A percentile compares a stretch with the other conserved stretches of the same genome.
Conservation (phyloP, 1,140 invertebrate genomes). For the Euglossa dilemma region DNA sequence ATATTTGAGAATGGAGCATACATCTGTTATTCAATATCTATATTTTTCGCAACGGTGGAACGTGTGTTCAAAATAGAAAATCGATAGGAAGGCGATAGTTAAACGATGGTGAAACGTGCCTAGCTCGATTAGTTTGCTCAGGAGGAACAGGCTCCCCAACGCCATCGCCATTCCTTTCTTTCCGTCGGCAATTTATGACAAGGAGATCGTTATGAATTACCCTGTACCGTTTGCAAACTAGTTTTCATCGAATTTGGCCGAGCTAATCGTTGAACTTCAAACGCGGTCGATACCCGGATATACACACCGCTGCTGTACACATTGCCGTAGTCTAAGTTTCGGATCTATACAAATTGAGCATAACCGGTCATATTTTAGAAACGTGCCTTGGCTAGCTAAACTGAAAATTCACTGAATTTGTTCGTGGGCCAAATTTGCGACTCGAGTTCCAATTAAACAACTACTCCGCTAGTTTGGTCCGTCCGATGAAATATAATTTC, state of each 20-base stretch:
- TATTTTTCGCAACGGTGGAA: not conserved
- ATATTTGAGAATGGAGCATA: not conserved
- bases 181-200: not conserved
- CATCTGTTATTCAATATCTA: not conserved
- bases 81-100: too few species aligned
- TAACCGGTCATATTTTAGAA: conserved; percentile 29
- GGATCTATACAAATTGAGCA: conserved; percentile 32
- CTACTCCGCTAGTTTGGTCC: not conserved
- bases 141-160: not conserved
- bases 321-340: conserved; percentile 5
- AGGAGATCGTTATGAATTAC: not conserved
- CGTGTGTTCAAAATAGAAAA: not conserved
- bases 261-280: conserved; percentile 8
- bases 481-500: not conserved
- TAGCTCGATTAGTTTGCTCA: not conserved
- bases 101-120: too few species aligned
- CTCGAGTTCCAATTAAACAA: not conserved
- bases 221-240: not conserved
- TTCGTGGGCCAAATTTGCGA: not conserved
- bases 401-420: conserved; percentile 1
- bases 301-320: not conserved
- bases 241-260: not conserved
- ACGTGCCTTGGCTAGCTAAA: not conserved
- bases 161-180: not conserved
- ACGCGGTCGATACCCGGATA: not conserved